A percentile compares a stretch with the other conserved stretches of the same genome.
Conservation (phyloP, 2,113 vertebrate genomes). For the Tenebrosternarchus preto region DNA sequence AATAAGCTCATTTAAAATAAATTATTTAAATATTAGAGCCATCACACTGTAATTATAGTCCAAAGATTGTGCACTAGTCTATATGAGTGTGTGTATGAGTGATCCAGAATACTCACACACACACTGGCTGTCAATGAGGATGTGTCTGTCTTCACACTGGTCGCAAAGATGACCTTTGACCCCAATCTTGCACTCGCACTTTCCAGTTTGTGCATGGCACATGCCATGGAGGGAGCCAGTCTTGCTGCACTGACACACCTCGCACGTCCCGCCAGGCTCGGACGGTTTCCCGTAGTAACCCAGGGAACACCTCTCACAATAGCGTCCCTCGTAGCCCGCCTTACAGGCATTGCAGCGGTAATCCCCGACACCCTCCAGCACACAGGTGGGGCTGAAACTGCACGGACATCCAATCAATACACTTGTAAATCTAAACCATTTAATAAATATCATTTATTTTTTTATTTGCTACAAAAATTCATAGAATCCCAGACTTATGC, state of each 20-base stretch:
- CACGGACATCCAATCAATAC: constrained; percentile 34
- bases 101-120: constrained; percentile 79
- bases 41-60: neutral
- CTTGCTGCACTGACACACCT: constrained; percentile 74
- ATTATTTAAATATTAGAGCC: neutral
- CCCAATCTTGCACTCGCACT: constrained; percentile 83
- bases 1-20: neutral
- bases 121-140: constrained; percentile 78
- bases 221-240: constrained; percentile 74
- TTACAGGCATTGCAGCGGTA: constrained; percentile 85
- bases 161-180: constrained; percentile 82
- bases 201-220: constrained; percentile 78
- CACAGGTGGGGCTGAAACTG: constrained; percentile 90
- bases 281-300: constrained; percentile 86
- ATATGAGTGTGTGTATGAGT: neutral
- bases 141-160: constrained; percentile 79
- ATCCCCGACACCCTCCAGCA: constrained; percentile 74
- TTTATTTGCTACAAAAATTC: too few relatives aligned
- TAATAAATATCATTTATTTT: too few relatives aligned
- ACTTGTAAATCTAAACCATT: neutral
- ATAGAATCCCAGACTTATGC: too few relatives aligned
- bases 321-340: constrained; percentile 84
- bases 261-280: constrained; percentile 70
- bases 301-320: constrained; percentile 88
- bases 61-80: neutral